A percentile compares a stretch with the other conserved stretches of the same genome.
Evolutionary conservation across 2,797 vertebrate genomes (phyloP).

Genomic region (Sciurus vulgaris): DNA sequence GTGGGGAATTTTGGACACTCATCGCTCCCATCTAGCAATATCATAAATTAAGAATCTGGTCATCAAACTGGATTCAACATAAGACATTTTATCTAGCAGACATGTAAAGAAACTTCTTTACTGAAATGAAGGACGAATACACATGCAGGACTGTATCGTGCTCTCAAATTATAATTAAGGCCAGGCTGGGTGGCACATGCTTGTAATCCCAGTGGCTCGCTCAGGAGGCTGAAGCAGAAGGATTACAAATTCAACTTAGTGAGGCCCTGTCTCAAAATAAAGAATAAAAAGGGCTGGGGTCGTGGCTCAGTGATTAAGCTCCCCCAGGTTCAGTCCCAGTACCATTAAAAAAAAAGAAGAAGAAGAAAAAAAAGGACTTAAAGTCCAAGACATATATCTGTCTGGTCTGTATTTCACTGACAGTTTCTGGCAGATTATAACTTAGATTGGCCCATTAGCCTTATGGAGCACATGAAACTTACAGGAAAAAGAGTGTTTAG

Average conservation of each 20-base stretch:
- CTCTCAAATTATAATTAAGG: background rate
- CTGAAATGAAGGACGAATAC: background rate
- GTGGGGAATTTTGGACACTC: background rate
- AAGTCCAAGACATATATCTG: background rate
- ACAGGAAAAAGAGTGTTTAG: background rate
- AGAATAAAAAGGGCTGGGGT: too few species aligned
- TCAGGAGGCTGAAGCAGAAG: too few species aligned
- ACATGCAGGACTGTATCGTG: background rate
- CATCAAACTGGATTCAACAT: background rate
- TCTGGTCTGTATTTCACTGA: background rate
- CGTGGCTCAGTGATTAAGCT: too few species aligned
- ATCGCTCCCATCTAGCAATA: background rate
- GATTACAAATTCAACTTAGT: too few species aligned
- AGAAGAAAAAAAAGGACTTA: background rate
- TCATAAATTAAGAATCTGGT: background rate
- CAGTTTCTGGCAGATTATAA: background rate
- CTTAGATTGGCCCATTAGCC: background rate
- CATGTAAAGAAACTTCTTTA: background rate
- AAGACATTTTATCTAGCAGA: background rate
- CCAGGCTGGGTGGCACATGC: too few species aligned
- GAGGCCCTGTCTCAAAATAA: background rate
- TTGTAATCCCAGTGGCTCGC: too few species aligned
- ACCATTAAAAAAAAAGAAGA: too few species aligned
- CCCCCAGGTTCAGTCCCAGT: too few species aligned
- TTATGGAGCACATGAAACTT: background rate